Percentiles rank a stretch among this genome's conserved stretches.
Evolutionary conservation across 1,140 invertebrate genomes (phyloP).

Genomic region (Drosophila baimaii): DNA sequence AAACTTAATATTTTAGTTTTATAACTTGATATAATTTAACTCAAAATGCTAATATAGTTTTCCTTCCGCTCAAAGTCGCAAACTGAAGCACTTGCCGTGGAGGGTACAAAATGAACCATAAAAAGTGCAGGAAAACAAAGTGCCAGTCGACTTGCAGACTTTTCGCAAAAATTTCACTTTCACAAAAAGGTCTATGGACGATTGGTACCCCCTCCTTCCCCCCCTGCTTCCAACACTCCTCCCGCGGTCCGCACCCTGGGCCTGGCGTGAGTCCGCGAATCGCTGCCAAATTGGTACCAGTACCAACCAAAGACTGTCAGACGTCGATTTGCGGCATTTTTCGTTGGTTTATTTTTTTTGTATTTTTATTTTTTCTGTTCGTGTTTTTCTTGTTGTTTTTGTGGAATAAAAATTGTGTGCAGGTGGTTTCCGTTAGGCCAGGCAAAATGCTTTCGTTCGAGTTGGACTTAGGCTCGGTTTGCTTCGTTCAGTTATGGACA

Average conservation of each 20-base stretch:
- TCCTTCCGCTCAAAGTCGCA: conserved; percentile 5
- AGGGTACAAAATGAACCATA: conserved; percentile 25
- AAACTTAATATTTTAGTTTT: too few species aligned
- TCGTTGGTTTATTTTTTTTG: conserved; percentile 60
- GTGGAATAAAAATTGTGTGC: conserved; percentile 64
- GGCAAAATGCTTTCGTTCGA: conserved; percentile 36
- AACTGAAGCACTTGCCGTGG: conserved; percentile 15
- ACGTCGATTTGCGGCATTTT: conserved; percentile 78
- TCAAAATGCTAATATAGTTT: neutral
- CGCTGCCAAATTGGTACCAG: conserved; percentile 77
- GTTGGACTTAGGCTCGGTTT: conserved; percentile 14
- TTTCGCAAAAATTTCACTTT: conserved; percentile 73
- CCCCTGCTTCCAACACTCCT: neutral
- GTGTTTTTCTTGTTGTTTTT: conserved; percentile 15
- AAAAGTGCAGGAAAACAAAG: conserved; percentile 57
- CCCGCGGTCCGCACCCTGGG: conserved; percentile 21
- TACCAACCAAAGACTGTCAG: conserved; percentile 66
- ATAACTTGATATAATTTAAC: too few species aligned
- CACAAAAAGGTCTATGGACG: conserved; percentile 79
- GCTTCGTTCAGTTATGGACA: conserved; percentile 29
- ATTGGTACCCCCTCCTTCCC: conserved; percentile 8
- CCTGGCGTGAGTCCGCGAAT: conserved; percentile 71
- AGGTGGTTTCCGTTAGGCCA: conserved; percentile 71
- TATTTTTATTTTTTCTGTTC: conserved; percentile 40
- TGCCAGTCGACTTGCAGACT: conserved; percentile 51